Conservation (phyloP, 2,113 vertebrate species). For the Apodemus speciosus region DNA sequence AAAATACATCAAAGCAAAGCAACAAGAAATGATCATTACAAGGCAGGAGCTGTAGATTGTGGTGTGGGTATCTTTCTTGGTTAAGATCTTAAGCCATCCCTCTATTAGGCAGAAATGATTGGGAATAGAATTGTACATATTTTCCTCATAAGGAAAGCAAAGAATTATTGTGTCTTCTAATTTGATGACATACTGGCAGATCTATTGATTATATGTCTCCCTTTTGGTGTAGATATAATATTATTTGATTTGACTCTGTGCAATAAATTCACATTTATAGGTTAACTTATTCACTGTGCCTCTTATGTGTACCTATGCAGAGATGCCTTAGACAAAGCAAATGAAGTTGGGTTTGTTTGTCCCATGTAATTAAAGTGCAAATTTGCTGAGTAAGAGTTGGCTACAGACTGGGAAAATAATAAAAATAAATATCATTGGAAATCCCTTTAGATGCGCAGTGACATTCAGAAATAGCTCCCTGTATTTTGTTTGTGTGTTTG, state of each 20-base stretch:
- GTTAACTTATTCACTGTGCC: background rate
- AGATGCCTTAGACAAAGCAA: conserved; percentile 29
- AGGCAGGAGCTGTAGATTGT: conserved; percentile 15
- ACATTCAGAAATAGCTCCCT: conserved; percentile 38
- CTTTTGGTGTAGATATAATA: background rate
- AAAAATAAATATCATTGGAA: conserved; percentile 60
- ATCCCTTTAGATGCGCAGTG: conserved; percentile 25
- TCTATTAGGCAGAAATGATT: background rate
- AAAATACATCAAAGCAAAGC: conserved; percentile 68
- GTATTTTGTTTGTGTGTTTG: background rate
- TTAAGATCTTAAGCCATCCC: background rate
- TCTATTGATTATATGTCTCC: background rate
- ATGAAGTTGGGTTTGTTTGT: background rate
- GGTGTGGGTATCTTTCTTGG: background rate
- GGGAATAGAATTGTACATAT: background rate
- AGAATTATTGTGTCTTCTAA: conserved; percentile 44
- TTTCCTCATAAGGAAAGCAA: conserved; percentile 24
- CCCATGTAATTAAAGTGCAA: conserved; percentile 2
- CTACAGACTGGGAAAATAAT: background rate
- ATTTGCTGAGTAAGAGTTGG: conserved; percentile 53
- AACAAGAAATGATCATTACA: conserved; percentile 30
- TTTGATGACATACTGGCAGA: background rate
- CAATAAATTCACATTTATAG: background rate
- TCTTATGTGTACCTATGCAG: background rate
- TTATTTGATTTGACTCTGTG: background rate